A percentile compares a stretch with the other conserved stretches of the same genome.
Conservation (phyloP, 2,888 invertebrate species). For the Gymnoscelis rufifasciata region DNA sequence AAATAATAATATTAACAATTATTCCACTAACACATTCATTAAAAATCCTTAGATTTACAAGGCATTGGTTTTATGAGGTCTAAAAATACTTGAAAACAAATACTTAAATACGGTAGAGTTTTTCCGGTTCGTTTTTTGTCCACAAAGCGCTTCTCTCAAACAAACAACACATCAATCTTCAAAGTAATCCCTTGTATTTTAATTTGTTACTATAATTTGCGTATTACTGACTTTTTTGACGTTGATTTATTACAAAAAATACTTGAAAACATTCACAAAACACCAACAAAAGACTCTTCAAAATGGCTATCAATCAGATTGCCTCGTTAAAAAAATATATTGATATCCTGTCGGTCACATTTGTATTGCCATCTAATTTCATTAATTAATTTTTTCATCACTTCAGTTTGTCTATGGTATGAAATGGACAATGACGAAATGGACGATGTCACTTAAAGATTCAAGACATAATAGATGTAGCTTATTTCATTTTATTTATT, state of each 20-base stretch:
- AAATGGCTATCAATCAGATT: conserved; percentile 78
- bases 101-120: conserved; percentile 53
- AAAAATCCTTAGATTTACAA: conserved; percentile 17
- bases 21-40: conserved; percentile 30
- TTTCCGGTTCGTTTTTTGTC: conserved; percentile 68
- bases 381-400: conserved; percentile 35
- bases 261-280: conserved; percentile 78
- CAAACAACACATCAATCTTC: conserved; percentile 48
- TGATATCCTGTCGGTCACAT: conserved; percentile 69
- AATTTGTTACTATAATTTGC: conserved; percentile 34
- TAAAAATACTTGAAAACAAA: conserved; percentile 38
- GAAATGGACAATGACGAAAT: no score
- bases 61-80: conserved; percentile 11
- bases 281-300: conserved; percentile 79
- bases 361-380: conserved; percentile 70
- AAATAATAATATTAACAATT: conserved; percentile 50
- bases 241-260: conserved; percentile 59
- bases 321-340: conserved; percentile 71
- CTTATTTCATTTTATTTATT: no score
- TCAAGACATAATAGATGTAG: no score
- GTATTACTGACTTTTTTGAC: conserved; percentile 38
- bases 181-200: conserved; percentile 34
- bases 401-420: conserved; percentile 47
- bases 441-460: no score
- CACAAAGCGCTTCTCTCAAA: conserved; percentile 62